These are phyloP conservation scores for Cerceris rybyensis DNA, from an alignment of 2,888 invertebrate genomes.

Conservation along the genomic window DNA sequence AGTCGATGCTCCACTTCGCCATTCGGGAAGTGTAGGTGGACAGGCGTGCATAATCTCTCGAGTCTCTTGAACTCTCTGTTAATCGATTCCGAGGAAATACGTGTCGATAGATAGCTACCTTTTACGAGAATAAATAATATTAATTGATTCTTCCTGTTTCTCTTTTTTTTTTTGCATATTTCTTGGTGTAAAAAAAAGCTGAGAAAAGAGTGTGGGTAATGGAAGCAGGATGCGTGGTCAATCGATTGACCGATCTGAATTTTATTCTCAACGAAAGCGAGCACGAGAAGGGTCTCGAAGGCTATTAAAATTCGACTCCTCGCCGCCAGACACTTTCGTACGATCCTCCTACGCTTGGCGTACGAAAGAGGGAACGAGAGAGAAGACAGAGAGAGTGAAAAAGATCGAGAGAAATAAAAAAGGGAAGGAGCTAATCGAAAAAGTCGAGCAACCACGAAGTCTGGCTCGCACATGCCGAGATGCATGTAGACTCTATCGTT, in stretches of 20 bases:
- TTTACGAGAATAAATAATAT: neutral
- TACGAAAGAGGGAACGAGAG: conserved; percentile 34
- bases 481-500: conserved; percentile 75
- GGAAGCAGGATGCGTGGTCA: too few species aligned
- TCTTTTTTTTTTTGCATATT: neutral
- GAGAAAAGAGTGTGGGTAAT: too few species aligned
- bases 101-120: conserved; percentile 27
- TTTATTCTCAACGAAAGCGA: conserved; percentile 17
- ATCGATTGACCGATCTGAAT: neutral
- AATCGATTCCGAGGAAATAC: conserved; percentile 51
- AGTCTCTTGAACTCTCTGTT: conserved; percentile 61
- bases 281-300: conserved; percentile 23
- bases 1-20: conserved; percentile 70
- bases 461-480: conserved; percentile 64
- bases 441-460: conserved; percentile 74
- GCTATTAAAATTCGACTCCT: conserved; percentile 62
- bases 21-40: conserved; percentile 74
- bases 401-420: conserved; percentile 44
- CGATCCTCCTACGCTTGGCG: conserved; percentile 71
- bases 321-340: conserved; percentile 37
- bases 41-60: conserved; percentile 70
- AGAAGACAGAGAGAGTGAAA: conserved; percentile 31
- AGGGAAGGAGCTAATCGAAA: conserved; percentile 66
- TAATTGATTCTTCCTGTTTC: neutral
- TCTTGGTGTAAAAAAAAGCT: too few species aligned